A percentile compares a stretch with the other conserved stretches of the same genome.
Evolutionary conservation across 2,888 invertebrate species (phyloP).

Genomic region (Hanleya hanleyi): DNA sequence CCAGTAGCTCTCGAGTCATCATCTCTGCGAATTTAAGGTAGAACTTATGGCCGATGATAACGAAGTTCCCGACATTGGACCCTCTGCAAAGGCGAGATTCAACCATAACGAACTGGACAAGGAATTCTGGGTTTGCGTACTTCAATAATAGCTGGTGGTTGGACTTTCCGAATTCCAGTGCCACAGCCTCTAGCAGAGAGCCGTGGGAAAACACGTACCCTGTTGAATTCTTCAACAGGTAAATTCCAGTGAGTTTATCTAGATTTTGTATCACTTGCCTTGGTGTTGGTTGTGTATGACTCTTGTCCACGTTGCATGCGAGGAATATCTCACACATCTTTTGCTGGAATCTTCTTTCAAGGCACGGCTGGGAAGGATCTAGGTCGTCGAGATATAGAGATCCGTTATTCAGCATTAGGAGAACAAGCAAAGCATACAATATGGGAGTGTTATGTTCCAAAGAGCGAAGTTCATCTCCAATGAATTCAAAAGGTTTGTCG

Average conservation of each 20-base stretch:
- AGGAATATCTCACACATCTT: neutral
- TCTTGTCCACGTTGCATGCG: neutral
- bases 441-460: neutral
- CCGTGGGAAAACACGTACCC: neutral
- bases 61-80: neutral
- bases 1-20: neutral
- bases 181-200: neutral
- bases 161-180: neutral
- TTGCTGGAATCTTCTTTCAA: neutral
- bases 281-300: neutral
- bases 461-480: neutral
- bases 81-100: neutral
- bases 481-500: neutral
- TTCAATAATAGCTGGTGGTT: neutral
- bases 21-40: neutral
- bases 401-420: neutral
- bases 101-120: neutral
- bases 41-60: neutral
- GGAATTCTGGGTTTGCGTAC: neutral
- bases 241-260: neutral
- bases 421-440: neutral
- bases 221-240: neutral
- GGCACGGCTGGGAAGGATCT: neutral
- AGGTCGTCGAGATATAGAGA: neutral
- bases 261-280: neutral